phyloP scores from a whole-genome alignment of 2,113 vertebrate species.

The Plestiodon gilberti region DNA sequence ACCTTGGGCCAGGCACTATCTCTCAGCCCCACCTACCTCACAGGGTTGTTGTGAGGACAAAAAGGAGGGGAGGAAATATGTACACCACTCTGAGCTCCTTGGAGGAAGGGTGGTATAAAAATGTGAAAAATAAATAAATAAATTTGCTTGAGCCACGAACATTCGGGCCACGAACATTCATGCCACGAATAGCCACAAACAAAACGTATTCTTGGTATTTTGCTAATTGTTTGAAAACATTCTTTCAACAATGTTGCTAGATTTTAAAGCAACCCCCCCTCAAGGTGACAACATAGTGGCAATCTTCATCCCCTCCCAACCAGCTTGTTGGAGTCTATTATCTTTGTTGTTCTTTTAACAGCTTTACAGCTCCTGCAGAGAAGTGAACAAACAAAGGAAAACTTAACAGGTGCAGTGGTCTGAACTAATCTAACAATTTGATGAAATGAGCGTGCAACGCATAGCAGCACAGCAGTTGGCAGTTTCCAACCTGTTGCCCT shows the following conservation, averaged over 20 bases:
- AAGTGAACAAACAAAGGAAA: conserved; percentile 44
- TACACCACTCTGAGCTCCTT: too few relatives aligned
- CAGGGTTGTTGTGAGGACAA: too few relatives aligned
- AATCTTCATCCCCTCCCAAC: conserved; percentile 28
- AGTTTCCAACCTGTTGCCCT: conserved; percentile 43
- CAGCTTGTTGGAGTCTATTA: conserved; percentile 13
- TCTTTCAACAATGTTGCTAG: not conserved
- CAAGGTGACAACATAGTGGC: conserved; percentile 18
- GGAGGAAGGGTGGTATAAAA: too few relatives aligned
- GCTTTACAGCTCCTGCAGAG: conserved; percentile 16
- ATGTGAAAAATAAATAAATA: too few relatives aligned
- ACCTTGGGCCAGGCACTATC: too few relatives aligned
- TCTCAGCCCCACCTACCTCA: too few relatives aligned
- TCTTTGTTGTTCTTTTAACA: conserved; percentile 39
- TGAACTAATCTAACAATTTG: conserved; percentile 20
- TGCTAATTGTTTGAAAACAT: not conserved
- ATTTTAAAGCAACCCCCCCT: not conserved
- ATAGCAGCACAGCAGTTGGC: not conserved
- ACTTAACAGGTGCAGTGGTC: conserved; percentile 27
- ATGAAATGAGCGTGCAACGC: conserved; percentile 14
- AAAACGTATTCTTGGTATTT: not conserved
- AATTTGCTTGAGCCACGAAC: too few relatives aligned
- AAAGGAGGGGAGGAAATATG: too few relatives aligned
- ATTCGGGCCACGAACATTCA: too few relatives aligned
- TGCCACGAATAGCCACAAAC: too few relatives aligned